A percentile compares a stretch with the other conserved stretches of the same genome.
Evolutionary conservation across 2,113 vertebrate genomes (phyloP).

Genomic region (Globicephala melas): DNA sequence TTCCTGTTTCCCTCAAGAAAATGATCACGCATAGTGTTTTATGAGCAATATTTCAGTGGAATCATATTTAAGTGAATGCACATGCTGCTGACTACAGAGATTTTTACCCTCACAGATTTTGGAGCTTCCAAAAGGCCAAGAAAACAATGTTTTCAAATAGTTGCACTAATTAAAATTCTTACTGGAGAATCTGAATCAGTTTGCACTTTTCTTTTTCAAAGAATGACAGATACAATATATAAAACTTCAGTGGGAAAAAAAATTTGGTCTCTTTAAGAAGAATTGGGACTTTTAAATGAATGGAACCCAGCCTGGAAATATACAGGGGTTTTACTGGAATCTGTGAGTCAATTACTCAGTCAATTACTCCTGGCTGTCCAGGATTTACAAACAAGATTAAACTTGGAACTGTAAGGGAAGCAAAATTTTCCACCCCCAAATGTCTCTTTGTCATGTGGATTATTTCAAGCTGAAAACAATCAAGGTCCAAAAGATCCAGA

Average conservation of each 20-base stretch:
- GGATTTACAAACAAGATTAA: neutral
- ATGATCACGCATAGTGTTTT: neutral
- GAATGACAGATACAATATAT: neutral
- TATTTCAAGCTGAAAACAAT: neutral
- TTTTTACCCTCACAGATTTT: too few relatives aligned
- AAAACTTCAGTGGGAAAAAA: neutral
- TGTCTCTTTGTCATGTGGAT: neutral
- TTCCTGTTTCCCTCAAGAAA: neutral
- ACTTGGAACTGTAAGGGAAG: neutral
- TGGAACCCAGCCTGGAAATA: neutral
- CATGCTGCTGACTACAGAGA: neutral
- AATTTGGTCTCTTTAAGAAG: neutral
- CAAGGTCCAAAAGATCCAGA: neutral
- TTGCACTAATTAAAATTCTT: neutral
- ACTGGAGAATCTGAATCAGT: neutral
- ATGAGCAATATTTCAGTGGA: neutral
- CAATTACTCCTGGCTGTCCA: neutral
- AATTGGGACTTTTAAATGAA: neutral
- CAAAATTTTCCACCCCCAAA: neutral
- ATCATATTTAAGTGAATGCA: neutral
- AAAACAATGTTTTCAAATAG: neutral
- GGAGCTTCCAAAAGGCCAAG: neutral
- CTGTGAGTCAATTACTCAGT: neutral
- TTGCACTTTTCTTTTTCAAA: neutral
- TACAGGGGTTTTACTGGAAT: neutral